phyloP scores from a whole-genome alignment of 2,888 invertebrate species.

The Lasioglossum villosulum region DNA sequence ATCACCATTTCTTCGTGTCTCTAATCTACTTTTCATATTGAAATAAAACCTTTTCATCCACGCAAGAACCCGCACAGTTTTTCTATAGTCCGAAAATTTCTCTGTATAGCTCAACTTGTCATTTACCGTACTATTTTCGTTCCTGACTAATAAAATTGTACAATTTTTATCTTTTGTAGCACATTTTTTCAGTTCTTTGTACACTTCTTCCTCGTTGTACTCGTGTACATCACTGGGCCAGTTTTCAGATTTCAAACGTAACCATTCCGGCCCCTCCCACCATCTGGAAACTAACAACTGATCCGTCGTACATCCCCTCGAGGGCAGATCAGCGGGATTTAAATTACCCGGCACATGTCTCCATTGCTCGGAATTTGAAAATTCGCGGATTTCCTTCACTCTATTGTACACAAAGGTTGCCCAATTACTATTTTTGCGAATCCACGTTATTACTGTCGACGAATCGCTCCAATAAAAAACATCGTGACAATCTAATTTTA shows the following conservation, averaged over 20 bases:
- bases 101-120: neutral
- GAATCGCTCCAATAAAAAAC: conserved; percentile 64
- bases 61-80: neutral
- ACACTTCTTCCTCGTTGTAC: neutral
- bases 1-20: neutral
- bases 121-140: neutral
- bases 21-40: neutral
- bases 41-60: neutral
- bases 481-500: no score
- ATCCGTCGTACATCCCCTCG: conserved; percentile 42
- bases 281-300: neutral
- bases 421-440: neutral
- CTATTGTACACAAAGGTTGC: neutral
- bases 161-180: neutral
- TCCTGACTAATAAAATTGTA: neutral
- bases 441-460: conserved; percentile 41
- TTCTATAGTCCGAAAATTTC: neutral
- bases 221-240: neutral
- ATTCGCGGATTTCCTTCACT: conserved; percentile 66
- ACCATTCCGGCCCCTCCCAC: conserved; percentile 63
- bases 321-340: conserved; percentile 78
- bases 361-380: conserved; percentile 62
- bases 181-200: neutral
- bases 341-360: conserved; percentile 72
- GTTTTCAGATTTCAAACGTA: neutral